phyloP scores from a whole-genome alignment of 2,113 vertebrate species.

The Eudorcas thomsonii region DNA sequence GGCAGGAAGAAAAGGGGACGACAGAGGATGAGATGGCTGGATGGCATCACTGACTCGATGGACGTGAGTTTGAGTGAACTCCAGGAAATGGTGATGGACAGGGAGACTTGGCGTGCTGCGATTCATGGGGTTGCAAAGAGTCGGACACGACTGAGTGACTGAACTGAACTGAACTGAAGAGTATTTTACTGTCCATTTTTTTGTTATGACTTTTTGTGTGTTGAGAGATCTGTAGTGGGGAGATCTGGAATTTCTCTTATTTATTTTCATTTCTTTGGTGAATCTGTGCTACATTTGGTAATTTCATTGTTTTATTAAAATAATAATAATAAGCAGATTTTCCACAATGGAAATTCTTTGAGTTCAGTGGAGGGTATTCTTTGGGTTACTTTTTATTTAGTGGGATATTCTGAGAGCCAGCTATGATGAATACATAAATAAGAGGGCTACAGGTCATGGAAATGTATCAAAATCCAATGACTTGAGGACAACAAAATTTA shows the following conservation, averaged over 20 bases:
- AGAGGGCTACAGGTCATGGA: neutral
- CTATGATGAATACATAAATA: neutral
- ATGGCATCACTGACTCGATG: no score
- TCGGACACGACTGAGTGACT: no score
- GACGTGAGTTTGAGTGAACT: no score
- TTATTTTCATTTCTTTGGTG: conserved; percentile 16
- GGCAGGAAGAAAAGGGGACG: no score
- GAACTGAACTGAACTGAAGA: neutral
- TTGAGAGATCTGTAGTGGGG: neutral
- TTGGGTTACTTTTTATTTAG: neutral
- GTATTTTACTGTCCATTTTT: neutral
- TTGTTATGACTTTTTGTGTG: neutral
- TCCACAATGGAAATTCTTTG: neutral
- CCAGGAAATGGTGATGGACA: no score
- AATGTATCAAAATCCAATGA: neutral
- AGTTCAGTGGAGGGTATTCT: neutral
- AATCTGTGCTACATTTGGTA: conserved; percentile 5
- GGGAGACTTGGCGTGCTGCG: no score
- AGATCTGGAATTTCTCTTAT: neutral
- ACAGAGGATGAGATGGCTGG: no score
- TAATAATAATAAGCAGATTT: neutral
- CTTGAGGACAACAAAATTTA: neutral
- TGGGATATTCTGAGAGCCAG: neutral
- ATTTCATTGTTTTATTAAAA: neutral
- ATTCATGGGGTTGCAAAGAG: no score